phyloP scores from a whole-genome alignment of 2,113 vertebrate species.

The Sclerurus mexicanus region DNA sequence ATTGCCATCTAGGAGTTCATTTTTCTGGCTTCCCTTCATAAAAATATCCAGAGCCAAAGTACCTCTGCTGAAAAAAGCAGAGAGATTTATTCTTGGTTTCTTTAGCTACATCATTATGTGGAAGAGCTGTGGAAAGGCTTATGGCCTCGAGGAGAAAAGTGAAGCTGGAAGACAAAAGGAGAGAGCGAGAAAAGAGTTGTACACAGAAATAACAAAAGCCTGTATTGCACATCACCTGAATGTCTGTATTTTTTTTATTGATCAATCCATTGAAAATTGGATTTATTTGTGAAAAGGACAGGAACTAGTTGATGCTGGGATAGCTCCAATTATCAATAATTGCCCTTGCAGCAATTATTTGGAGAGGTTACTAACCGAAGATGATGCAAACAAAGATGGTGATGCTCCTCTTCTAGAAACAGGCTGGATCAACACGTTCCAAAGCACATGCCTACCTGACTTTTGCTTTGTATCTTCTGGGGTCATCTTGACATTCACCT shows the following conservation, averaged over 20 bases:
- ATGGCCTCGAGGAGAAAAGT: background rate
- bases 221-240: background rate
- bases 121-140: background rate
- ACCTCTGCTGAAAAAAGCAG: background rate
- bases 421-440: background rate
- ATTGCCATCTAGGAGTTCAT: background rate
- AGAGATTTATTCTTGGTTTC: background rate
- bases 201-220: background rate
- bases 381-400: background rate
- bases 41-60: background rate
- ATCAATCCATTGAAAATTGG: background rate
- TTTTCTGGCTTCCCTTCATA: background rate
- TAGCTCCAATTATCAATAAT: background rate
- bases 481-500: background rate
- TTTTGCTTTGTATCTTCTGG: background rate
- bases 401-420: background rate
- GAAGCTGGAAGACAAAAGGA: background rate
- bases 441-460: background rate
- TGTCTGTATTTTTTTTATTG: background rate
- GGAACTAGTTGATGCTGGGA: background rate
- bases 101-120: background rate
- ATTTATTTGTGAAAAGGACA: background rate
- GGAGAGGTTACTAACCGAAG: background rate
- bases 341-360: background rate
- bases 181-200: background rate